Evolutionary conservation across 2,888 invertebrate genomes (phyloP).

Genomic region (Hydriomena furcata): DNA sequence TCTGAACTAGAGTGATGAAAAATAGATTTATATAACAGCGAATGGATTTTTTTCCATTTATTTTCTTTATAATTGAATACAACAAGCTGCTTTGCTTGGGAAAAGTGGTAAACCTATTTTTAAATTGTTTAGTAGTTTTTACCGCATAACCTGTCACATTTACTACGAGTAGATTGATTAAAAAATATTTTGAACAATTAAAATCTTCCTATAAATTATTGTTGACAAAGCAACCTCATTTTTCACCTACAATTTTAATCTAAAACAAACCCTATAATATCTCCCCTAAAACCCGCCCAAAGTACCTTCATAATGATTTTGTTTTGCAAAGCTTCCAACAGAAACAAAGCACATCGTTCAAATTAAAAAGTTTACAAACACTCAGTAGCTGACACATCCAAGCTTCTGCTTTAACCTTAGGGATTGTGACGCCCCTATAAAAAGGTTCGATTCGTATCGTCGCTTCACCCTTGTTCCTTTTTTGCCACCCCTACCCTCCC

Average conservation of each 20-base stretch:
- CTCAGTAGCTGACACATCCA: conserved; percentile 58
- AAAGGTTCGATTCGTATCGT: conserved; percentile 78
- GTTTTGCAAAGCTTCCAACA: conserved; percentile 18
- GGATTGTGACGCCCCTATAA: conserved; percentile 73
- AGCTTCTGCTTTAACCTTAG: conserved; percentile 65
- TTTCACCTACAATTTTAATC: conserved; percentile 13
- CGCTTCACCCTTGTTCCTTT: conserved; percentile 71
- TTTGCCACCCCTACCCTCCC: conserved; percentile 48
- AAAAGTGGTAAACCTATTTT: too few species aligned
- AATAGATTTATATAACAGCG: too few species aligned
- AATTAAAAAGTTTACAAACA: conserved; percentile 47
- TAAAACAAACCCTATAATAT: conserved; percentile 21
- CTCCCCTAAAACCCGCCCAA: conserved; percentile 11
- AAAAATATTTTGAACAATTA: conserved; percentile 1
- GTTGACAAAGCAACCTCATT: conserved; percentile 14
- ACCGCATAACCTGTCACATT: too few species aligned
- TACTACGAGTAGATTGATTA: too few species aligned
- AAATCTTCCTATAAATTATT: conserved; percentile 1
- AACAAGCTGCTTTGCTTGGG: too few species aligned
- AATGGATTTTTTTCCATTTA: too few species aligned
- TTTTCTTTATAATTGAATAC: too few species aligned
- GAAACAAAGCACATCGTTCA: conserved; percentile 25
- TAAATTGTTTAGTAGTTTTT: too few species aligned
- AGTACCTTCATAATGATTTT: conserved; percentile 20
- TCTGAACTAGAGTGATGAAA: background rate